Evolutionary conservation across 2,113 vertebrate genomes (phyloP), one percentile per base, ranked within the genome.

Genomic region (Bubo blakistoni): DNA sequence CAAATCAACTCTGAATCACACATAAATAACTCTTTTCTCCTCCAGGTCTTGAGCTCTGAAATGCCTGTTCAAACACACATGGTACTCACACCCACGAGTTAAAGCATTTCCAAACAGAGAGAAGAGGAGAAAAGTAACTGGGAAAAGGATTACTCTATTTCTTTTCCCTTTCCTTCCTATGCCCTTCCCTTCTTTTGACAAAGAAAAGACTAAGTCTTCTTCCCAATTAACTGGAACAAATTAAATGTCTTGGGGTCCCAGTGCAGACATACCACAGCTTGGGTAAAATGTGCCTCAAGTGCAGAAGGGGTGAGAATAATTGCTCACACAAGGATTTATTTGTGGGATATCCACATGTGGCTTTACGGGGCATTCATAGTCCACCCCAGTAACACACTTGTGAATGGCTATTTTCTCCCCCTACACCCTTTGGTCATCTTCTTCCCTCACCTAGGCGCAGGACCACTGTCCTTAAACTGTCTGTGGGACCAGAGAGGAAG

Each of bases 331-430:
- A 69, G 30, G 34, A 17, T 61, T 59, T 67, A 15, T 54, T 18
- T 20, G 11, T 40, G 27, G n/a, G 21, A 59, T 72, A 69, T 17
- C n/a, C 52, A 40, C 18, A 27, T 0, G 0, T 16, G 10, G 46
- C 18, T 86, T 62, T 36, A 29, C 2, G 5, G 26, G 36, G 14
- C 4, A 4, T 19, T 40, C 3, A 1, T 9, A 84, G n/a, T 2
- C 29, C 51, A 58, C 25, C 16, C 36, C 40, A 36, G 10, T 15
- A 40, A 78, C 46, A 78, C 32, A 47, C 7, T 32, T 47, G 17
- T 17, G 38, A 81, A 49, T 6, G 6, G 27, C 15, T 81, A 7
- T 74, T 83, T 52, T 62, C 24, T 21, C 13, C 6, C 34, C 13
- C 32, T 29, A 10, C 13, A 54, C 2, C 5, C 34, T 69, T 36